Percentiles rank a stretch among this genome's conserved stretches.
These are phyloP conservation scores for Sebastes jordani DNA, from an alignment of 2,797 vertebrate genomes.

Conservation along the genomic window DNA sequence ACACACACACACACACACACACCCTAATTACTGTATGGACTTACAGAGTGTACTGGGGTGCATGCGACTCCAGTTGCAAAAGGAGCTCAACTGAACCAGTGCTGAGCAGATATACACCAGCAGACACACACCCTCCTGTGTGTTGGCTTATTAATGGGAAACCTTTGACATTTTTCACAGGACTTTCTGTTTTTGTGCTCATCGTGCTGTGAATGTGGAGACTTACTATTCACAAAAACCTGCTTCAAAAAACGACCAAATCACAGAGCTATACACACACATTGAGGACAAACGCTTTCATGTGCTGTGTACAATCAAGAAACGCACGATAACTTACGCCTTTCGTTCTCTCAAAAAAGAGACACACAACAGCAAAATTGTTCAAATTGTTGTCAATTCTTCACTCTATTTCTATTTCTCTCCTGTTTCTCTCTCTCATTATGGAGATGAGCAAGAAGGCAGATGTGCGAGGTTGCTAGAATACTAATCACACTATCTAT, in stretches of 20 bases:
- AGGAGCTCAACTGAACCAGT: conserved; percentile 34
- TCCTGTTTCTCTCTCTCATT: conserved; percentile 55
- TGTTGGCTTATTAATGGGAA: conserved; percentile 41
- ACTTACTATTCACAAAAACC: conserved; percentile 27
- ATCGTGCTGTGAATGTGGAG: conserved; percentile 12
- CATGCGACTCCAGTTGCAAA: conserved; percentile 46
- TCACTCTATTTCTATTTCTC: conserved; percentile 39
- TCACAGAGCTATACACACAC: not conserved
- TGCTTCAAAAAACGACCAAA: conserved; percentile 23
- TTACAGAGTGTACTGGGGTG: conserved; percentile 38
- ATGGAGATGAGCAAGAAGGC: conserved; percentile 74
- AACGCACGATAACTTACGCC: conserved; percentile 18
- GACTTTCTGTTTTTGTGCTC: conserved; percentile 16
- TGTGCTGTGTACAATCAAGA: conserved; percentile 4
- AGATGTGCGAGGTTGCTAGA: conserved; percentile 53
- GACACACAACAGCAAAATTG: conserved; percentile 51
- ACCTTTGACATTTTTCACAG: conserved; percentile 53
- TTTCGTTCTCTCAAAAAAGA: conserved; percentile 16
- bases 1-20: not conserved
- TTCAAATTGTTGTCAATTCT: conserved; percentile 53
- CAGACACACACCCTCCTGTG: conserved; percentile 8
- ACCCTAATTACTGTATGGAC: conserved; percentile 54
- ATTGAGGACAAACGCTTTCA: not conserved
- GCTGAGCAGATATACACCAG: conserved; percentile 18
- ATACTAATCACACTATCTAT: conserved; percentile 71